Evolutionary conservation across 2,888 invertebrate species (phyloP).

Genomic region (Nomada fabriciana): DNA sequence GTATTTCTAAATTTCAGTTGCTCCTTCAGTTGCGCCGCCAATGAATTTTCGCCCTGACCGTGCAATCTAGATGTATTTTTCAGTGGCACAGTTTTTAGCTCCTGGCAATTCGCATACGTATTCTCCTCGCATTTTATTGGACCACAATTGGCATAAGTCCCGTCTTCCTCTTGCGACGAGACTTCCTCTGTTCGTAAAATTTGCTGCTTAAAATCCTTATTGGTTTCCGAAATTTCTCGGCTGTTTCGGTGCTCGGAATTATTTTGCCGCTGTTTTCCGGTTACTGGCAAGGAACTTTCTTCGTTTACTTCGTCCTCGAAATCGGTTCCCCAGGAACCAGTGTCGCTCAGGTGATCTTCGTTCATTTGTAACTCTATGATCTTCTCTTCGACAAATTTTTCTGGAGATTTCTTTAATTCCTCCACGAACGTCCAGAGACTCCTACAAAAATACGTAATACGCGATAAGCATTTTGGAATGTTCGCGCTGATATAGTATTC

Average conservation of each 20-base stretch:
- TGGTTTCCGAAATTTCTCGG: not conserved
- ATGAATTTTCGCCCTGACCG: slow-evolving; percentile 61
- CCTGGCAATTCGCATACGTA: slow-evolving; percentile 65
- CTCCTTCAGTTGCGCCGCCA: slow-evolving; percentile 75
- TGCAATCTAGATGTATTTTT: slow-evolving; percentile 72
- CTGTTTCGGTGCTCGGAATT: not conserved
- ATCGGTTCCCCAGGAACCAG: slow-evolving; percentile 82
- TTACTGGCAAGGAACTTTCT: slow-evolving; percentile 47
- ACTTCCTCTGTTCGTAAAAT: not conserved
- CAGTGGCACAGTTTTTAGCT: slow-evolving; percentile 14
- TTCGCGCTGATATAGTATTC: too few species aligned
- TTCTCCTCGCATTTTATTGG: slow-evolving; percentile 48
- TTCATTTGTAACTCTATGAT: slow-evolving; percentile 36
- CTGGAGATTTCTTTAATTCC: slow-evolving; percentile 76
- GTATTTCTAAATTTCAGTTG: slow-evolving; percentile 71
- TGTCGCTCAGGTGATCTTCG: slow-evolving; percentile 76
- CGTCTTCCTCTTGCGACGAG: slow-evolving; percentile 62
- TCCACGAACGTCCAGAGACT: slow-evolving; percentile 79
- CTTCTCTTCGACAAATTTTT: slow-evolving; percentile 73
- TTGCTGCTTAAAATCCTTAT: not conserved
- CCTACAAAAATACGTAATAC: slow-evolving; percentile 62
- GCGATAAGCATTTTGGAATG: not conserved
- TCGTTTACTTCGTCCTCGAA: slow-evolving; percentile 79
- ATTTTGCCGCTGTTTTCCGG: slow-evolving; percentile 14
- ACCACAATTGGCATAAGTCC: slow-evolving; percentile 78